Base-by-base conservation (phyloP, 2,113 vertebrate genomes). In the Oostethus manadensis region DNA sequence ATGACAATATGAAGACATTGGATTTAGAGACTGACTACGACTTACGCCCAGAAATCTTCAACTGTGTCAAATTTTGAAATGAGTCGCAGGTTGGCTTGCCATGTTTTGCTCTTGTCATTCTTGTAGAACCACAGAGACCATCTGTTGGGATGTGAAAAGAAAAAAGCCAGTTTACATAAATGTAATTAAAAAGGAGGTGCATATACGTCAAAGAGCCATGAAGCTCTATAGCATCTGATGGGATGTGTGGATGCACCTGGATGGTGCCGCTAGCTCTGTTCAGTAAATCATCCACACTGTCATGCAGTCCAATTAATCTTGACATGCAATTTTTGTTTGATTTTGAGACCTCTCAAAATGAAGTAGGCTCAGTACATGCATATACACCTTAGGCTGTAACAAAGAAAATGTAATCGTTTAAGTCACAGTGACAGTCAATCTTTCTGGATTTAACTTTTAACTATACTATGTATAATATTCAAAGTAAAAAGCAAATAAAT, bases 11-110 rank as follows among this genome's bases (percentile, higher is more conserved):
- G 20, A 21, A 5, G 13, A 22, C n/a, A 50, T 20, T 14, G 22
- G 10, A 22, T 21, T 50, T 22, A 22, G 20, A 70, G 29, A 63
- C 66, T 57, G 63, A 70, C 49, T 33, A 60, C 80, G 85, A 87
- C 97, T 95, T 98, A 99, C 97, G 97, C 97, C 97, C 97, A 99
- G 81, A 99, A 99, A 83, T 98, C 97, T 90, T 99, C 97, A 84
- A 99, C 97, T 45, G 97, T 99, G 89, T 99, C 96, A 71, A 99
- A 95, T 78, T 98, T 98, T 53, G 96, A 97, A 86, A 99, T 98
- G 88, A 98, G 92, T 62, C 94, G 93, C 86, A 97, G 92, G 85
- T 99, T 99, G 80, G 96, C 95, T 90, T 98, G 96, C 97, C 96
- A 99, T 79, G 96, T 97, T 93, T 98, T 98, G 89, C 92, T 97